Evolutionary conservation across 2,113 vertebrate species (phyloP).

Genomic region (Bos javanicus): DNA sequence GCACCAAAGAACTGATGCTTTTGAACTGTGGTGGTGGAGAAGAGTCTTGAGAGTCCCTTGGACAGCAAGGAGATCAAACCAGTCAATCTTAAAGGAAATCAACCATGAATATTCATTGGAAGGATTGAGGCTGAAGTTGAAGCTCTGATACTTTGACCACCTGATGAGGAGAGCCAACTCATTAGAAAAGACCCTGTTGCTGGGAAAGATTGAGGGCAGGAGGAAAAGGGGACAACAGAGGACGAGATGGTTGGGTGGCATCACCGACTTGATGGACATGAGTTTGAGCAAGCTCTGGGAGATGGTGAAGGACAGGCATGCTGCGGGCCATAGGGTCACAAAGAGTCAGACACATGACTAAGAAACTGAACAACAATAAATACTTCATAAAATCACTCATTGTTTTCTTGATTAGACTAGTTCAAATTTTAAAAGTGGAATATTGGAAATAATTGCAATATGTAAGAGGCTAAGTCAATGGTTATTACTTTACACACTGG

Average conservation of each 20-base stretch:
- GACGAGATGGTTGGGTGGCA: neutral
- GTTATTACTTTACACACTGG: neutral
- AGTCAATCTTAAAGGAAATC: neutral
- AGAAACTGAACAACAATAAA: neutral
- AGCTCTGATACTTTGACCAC: neutral
- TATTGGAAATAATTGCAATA: constrained; percentile 3
- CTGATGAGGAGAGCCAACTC: neutral
- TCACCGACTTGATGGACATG: neutral
- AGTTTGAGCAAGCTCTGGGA: neutral
- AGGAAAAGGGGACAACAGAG: neutral
- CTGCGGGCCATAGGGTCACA: neutral
- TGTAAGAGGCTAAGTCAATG: neutral
- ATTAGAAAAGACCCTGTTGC: neutral
- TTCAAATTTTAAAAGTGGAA: neutral
- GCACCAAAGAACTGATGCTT: neutral
- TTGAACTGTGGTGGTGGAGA: neutral
- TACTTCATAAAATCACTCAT: neutral
- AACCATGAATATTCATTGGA: neutral
- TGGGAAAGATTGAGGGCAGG: neutral
- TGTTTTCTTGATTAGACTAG: neutral
- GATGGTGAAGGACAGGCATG: neutral
- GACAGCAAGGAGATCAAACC: neutral
- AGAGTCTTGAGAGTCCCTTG: neutral
- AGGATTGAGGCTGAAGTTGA: neutral
- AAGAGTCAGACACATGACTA: neutral